Base-by-base conservation (phyloP, 2,113 vertebrate species). In the Nycticorax nycticorax region DNA sequence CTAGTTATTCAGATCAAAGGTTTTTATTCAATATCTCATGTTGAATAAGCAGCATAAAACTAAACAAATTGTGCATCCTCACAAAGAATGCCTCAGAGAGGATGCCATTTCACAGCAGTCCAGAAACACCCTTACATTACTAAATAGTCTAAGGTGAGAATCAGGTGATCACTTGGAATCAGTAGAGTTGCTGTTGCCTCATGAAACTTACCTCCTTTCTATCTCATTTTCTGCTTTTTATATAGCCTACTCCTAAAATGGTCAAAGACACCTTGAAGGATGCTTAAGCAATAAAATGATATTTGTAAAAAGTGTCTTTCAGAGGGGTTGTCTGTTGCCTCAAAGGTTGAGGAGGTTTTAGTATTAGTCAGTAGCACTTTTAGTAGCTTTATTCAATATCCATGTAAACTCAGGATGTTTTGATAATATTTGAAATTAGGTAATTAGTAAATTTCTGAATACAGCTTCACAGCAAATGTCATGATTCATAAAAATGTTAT, bases 31-130 rank as follows among this genome's bases (percentile, higher is more conserved):
- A 85, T 37, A 37, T 81, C 24, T 69, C 10, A 8, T 4, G 6
- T 8, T 74, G 39, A 82, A 74, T 60, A 45, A 74, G 32, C 33
- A 69, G 21, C 27, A 45, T 59, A 69, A 45, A 88, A 9, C 8
- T 11, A n/a, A 86, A 56, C 2, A 45, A 41, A 12, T 75, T 0
- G 0, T 18, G 3, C 22, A 27, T n/a, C 9, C 28, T 89, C 21
- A 21, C 43, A 39, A 28, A 37, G 67, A 74, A 60, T 41, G 8
- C 8, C 17, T 62, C 17, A 4, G 48, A 55, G 71, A 78, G 41
- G 17, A 12, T 80, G 21, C 10, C 7, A 4, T 33, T 52, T 30
- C 35, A 30, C 47, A 84, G 33, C 19, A 52, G 41, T n/a, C 30
- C 33, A 84, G 67, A 66, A 84, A 37, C 6, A 76, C 6, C 43